Percentiles rank a stretch among this genome's conserved stretches.
These are phyloP conservation scores for Centropristis striata DNA, from an alignment of 2,113 vertebrate species.

Conservation along the genomic window DNA sequence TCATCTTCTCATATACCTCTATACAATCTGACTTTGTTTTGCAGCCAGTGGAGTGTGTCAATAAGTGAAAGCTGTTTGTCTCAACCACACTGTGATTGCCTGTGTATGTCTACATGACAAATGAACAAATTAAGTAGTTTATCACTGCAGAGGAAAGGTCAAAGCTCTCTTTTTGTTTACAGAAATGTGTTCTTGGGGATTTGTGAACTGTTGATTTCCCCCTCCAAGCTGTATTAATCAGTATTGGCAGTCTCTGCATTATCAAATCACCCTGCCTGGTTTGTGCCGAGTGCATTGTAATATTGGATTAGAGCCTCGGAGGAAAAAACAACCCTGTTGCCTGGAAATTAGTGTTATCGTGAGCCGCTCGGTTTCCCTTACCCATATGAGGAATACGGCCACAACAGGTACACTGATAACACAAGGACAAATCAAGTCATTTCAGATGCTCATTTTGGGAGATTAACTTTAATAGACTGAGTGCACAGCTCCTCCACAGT, in stretches of 20 bases:
- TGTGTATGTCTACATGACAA: slow-evolving; percentile 10
- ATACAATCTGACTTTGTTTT: too few relatives aligned
- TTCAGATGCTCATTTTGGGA: slow-evolving; percentile 32
- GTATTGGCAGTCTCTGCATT: slow-evolving; percentile 62
- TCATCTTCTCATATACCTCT: too few relatives aligned
- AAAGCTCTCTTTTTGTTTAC: slow-evolving; percentile 48
- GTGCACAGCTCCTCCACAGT: slow-evolving; percentile 5
- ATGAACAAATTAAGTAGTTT: slow-evolving; percentile 37
- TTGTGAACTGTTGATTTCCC: slow-evolving; percentile 52
- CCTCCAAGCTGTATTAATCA: slow-evolving; percentile 51
- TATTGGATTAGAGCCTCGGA: slow-evolving; percentile 70
- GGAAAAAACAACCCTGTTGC: slow-evolving; percentile 47
- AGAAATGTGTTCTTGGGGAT: slow-evolving; percentile 36
- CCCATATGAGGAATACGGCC: slow-evolving; percentile 27
- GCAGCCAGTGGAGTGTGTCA: neutral
- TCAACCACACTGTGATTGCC: neutral
- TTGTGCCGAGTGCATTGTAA: slow-evolving; percentile 51
- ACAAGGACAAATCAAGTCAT: slow-evolving; percentile 39
- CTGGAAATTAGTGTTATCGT: slow-evolving; percentile 52
- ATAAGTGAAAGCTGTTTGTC: neutral
- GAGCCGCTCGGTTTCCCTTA: slow-evolving; percentile 45
- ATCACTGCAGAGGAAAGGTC: slow-evolving; percentile 49
- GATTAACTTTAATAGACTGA: slow-evolving; percentile 42
- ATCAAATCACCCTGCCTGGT: slow-evolving; percentile 61
- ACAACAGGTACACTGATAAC: slow-evolving; percentile 42